Evolutionary conservation across 2,797 vertebrate species (phyloP), one percentile per base, ranked within the genome.

Genomic region (Lindbergichthys nudifrons): DNA sequence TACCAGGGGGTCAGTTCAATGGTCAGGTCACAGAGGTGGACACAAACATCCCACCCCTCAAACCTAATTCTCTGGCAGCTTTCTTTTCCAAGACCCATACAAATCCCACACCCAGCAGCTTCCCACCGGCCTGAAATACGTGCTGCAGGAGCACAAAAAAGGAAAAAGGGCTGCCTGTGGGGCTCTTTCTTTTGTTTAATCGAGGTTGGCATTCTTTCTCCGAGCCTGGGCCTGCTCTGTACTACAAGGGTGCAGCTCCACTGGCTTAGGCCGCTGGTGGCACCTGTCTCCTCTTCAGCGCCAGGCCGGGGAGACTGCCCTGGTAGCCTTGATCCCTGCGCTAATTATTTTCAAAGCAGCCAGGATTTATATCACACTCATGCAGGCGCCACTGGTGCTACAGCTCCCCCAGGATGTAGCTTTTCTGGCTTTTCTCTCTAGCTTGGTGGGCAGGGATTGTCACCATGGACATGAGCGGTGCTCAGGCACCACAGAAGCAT

Each of bases 341-440:
- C 92, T 95, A 95, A 95, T 95, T 94, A 93, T 91, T 94, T 90
- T 91, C 91, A 94, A 93, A 94, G 93, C 89, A 87, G 85, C 65
- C 51, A 60, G 92, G 93, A 94, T 95, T 95, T 95, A 91, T 90
- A 81, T 87, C 77, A 77, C 86, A 86, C 88, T 92, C 82, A 73
- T 80, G 81, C 85, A 92, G 92, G 93, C 92, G 91, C 92, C 93
- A 91, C 82, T 88, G 80, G 83, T 74, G n/a, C 87, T 61, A 56
- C 83, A 76, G 87, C 84, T 88, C 88, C 81, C 84, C 70, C 68
- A 86, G 85, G 87, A 90, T 81, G 82, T 78, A 81, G 85, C 88
- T 86, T 83, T 87, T 75, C 70, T 61, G 76, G 79, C 86, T 88
- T 89, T 87, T 88, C 84, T 79, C 73, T 83, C 71, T 79, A 76